Base-by-base conservation (phyloP, 64 coral and sea anemone genomes). In the Dendrophyllia cribrosa region DNA sequence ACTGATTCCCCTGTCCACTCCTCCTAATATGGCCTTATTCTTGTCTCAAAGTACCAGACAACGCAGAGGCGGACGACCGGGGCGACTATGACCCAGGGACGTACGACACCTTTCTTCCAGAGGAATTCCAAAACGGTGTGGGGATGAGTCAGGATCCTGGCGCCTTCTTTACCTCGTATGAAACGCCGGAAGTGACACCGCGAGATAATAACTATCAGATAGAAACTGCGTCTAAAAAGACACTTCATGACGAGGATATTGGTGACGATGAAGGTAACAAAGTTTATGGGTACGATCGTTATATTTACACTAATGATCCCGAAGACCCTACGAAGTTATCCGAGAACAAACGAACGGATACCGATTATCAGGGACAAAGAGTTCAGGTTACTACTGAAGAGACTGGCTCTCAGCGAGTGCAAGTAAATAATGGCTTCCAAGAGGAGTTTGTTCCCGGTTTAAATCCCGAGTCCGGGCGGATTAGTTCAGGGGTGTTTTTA, bases 341-440 rank as follows among this genome's bases (percentile, higher is more conserved):
- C 48, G 74, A 93, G 14, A 84, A 72, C 23, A 96, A 92, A 44
- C 67, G 80, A 91, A 84, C 76, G 4, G 90, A 90, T 76, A 91
- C 77, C 23, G 90, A 90, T 24, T 88, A 88, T 93, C 74, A 94
- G 59, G 89, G 94, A 58, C 96, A 98, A 69, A 91, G 90, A 49
- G 94, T 95, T 43, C 97, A 98, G 83, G 91, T 93, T 12, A 94
- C 93, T n/a, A 82, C 88, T 4, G 97, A 98, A 46, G 97, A 98
- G 80, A 98, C 97, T 91, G 97, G 97, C 0, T 98, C 97, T 46
- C 97, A 98, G 70, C 91, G 97, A 69, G 97, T 98, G 11, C 97
- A 98, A 78, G 97, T 98, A 8, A 98, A 98, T 76, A 98, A 98
- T 13, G 97, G 97, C 1, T 98, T 98, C 85, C 94, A 98, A 51